phyloP scores from a whole-genome alignment of 2,113 vertebrate genomes.

The Myiopsitta monachus region DNA sequence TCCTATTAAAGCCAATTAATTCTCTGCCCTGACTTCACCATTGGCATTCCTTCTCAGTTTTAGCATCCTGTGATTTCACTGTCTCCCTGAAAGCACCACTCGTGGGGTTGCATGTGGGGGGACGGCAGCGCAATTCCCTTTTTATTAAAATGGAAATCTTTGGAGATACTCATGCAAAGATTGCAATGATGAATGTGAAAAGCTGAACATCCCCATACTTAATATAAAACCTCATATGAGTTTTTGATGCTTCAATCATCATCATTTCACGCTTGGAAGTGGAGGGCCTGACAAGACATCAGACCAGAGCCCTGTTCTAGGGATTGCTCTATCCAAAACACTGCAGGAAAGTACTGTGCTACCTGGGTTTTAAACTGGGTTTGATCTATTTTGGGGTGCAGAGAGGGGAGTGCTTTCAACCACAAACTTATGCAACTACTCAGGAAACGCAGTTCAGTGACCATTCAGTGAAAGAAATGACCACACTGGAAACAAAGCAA shows the following conservation, averaged over 20 bases:
- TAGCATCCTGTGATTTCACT: background rate
- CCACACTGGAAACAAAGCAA: background rate
- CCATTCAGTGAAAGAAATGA: background rate
- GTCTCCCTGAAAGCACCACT: background rate
- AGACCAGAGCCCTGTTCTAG: background rate
- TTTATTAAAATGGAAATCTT: conserved; percentile 19
- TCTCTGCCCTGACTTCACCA: background rate
- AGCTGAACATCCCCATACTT: background rate
- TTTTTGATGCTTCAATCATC: background rate
- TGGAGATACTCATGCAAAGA: background rate
- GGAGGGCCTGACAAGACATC: background rate
- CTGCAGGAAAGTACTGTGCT: background rate
- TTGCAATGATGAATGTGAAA: background rate
- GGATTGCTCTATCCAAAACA: background rate
- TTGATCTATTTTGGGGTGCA: background rate
- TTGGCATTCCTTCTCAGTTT: background rate
- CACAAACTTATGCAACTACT: background rate
- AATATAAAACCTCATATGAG: background rate
- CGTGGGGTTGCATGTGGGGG: background rate
- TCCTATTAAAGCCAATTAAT: background rate
- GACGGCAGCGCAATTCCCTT: background rate
- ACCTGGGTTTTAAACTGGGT: background rate
- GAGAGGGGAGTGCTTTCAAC: background rate
- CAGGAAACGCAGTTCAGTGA: background rate
- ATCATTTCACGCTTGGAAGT: background rate